phyloP scores from a whole-genome alignment of 2,797 vertebrate genomes.

The Sylvilagus floridanus region DNA sequence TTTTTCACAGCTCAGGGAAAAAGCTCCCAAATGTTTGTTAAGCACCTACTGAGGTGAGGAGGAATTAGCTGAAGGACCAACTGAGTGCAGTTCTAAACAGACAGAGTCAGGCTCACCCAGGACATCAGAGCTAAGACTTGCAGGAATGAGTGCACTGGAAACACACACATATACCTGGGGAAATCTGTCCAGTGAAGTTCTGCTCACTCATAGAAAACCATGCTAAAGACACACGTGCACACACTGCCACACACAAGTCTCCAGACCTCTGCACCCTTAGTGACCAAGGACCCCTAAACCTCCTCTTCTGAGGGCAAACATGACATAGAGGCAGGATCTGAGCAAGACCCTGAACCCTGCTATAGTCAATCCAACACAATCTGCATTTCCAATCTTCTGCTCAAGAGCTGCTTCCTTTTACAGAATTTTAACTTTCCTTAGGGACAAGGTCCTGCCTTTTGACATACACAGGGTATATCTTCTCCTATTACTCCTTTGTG shows the following conservation, averaged over 20 bases:
- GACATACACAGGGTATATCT: fast-evolving
- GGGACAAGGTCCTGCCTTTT: not conserved
- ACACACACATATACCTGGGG: too few relatives aligned
- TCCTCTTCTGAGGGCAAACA: not conserved
- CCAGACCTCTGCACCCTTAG: not conserved
- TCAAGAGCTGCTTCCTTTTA: not conserved
- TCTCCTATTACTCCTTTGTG: not conserved
- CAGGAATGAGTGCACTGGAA: not conserved
- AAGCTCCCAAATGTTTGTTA: not conserved
- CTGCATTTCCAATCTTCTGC: not conserved
- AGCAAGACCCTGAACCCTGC: not conserved
- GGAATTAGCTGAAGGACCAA: not conserved
- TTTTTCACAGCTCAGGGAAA: not conserved
- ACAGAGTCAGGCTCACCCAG: not conserved
- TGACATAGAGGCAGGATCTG: not conserved
- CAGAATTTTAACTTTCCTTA: not conserved
- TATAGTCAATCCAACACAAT: not conserved
- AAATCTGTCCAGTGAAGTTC: not conserved
- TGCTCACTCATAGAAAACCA: not conserved
- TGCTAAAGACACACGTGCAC: not conserved
- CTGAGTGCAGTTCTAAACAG: not conserved
- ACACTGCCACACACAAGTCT: not conserved
- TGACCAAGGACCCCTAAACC: not conserved
- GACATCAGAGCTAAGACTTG: not conserved
- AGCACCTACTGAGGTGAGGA: not conserved